These are phyloP conservation scores for Arrhamphus sclerolepis DNA, from an alignment of 2,797 vertebrate genomes.

Conservation along the genomic window DNA sequence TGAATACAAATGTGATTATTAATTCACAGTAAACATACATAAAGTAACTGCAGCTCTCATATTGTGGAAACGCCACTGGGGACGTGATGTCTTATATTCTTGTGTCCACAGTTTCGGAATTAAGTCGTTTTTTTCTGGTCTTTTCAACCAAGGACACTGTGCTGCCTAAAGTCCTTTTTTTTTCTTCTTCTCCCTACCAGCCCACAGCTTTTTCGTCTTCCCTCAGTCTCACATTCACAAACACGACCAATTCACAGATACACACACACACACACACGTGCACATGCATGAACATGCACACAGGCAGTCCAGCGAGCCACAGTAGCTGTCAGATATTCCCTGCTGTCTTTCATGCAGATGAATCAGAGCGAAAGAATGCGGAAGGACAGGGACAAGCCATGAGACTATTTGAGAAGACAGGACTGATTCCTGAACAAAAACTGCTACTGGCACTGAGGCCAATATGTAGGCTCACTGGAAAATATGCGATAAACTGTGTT, in stretches of 20 bases:
- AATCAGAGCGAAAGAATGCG: conserved; percentile 48
- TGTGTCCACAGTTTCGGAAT: conserved; percentile 10
- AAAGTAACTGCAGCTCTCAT: too few relatives aligned
- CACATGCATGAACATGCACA: too few relatives aligned
- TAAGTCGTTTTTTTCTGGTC: conserved; percentile 13
- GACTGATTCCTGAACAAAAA: conserved; percentile 26
- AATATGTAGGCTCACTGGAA: conserved; percentile 3
- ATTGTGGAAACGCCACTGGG: too few relatives aligned
- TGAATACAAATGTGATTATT: too few relatives aligned
- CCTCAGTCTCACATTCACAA: conserved; percentile 25
- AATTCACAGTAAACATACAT: too few relatives aligned
- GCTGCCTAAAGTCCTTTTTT: conserved; percentile 21
- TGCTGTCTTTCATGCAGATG: conserved; percentile 53
- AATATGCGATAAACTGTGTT: conserved; percentile 17
- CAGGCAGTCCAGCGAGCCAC: conserved; percentile 40
- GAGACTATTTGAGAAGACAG: conserved; percentile 36
- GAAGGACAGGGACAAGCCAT: conserved; percentile 48
- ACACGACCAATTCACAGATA: conserved; percentile 7
- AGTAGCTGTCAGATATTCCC: conserved; percentile 44
- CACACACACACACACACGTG: too few relatives aligned
- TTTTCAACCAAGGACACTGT: conserved; percentile 49
- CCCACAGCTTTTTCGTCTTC: conserved; percentile 3
- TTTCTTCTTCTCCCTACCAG: conserved; percentile 10
- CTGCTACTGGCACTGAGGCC: conserved; percentile 3
- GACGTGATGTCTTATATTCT: background rate